A percentile compares a stretch with the other conserved stretches of the same genome.
These are phyloP conservation scores for Branchipolynoe longqiensis DNA, from an alignment of 2,888 invertebrate genomes.

Conservation along the genomic window DNA sequence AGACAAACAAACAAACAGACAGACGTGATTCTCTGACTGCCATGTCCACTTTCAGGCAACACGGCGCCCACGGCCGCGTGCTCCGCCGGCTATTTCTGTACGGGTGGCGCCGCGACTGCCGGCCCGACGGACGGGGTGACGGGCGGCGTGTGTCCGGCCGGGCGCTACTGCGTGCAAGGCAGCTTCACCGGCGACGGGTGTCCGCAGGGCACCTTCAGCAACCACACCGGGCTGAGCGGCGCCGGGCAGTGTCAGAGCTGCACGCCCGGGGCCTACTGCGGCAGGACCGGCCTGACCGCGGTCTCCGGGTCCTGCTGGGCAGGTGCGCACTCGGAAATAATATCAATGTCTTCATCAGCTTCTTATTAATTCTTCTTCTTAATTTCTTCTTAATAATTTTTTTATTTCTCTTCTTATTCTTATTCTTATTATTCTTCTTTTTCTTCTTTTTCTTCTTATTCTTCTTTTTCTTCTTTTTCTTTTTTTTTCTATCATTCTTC, in stretches of 20 bases:
- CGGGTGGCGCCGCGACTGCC: conserved; percentile 73
- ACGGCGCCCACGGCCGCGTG: conserved; percentile 74
- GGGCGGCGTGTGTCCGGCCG: conserved; percentile 75
- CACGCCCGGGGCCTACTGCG: conserved; percentile 78
- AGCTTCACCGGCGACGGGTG: conserved; percentile 75
- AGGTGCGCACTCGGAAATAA: too few species aligned
- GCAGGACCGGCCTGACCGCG: conserved; percentile 74
- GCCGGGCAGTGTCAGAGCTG: conserved; percentile 75
- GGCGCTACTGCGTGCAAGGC: conserved; percentile 74
- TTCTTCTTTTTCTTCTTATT: too few species aligned
- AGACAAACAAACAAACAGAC: too few species aligned
- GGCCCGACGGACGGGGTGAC: conserved; percentile 77
- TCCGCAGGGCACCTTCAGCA: conserved; percentile 75
- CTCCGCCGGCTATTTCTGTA: conserved; percentile 76
- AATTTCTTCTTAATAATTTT: too few species aligned
- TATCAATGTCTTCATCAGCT: too few species aligned
- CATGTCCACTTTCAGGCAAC: conserved; percentile 79
- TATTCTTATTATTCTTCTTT: too few species aligned
- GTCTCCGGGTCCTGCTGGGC: conserved; percentile 77
- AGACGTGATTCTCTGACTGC: too few species aligned
- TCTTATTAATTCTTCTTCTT: too few species aligned
- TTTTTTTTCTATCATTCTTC: too few species aligned
- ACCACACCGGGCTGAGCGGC: conserved; percentile 71
- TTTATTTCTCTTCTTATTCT: too few species aligned
- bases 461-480: too few species aligned